Evolutionary conservation across 2,797 vertebrate genomes (phyloP).

Genomic region (Champsocephalus gunnari): DNA sequence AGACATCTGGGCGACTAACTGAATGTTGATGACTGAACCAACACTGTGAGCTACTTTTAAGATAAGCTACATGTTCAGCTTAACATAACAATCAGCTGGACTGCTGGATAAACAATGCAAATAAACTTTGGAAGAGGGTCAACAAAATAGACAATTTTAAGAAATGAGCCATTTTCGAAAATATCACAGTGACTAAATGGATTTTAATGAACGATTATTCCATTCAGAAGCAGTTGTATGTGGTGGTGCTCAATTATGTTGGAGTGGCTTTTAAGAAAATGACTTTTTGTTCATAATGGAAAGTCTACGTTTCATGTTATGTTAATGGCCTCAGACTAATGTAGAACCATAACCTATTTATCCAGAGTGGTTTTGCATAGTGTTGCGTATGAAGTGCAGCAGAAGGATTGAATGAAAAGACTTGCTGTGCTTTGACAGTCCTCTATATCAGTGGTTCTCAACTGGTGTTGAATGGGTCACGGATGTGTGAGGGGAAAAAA

Average conservation of each 20-base stretch:
- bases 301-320: conserved; percentile 55
- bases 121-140: conserved; percentile 56
- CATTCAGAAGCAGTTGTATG: conserved; percentile 38
- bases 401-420: conserved; percentile 26
- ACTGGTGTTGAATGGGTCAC: too few relatives aligned
- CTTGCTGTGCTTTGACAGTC: conserved; percentile 8
- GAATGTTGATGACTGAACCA: conserved; percentile 36
- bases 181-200: conserved; percentile 42
- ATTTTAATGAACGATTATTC: conserved; percentile 46
- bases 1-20: conserved; percentile 26
- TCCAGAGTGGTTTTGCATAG: conserved; percentile 43
- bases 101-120: conserved; percentile 24
- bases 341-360: conserved; percentile 55
- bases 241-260: conserved; percentile 30
- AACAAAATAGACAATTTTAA: conserved; percentile 36
- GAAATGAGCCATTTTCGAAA: conserved; percentile 40
- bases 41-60: conserved; percentile 9
- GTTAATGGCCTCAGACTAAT: conserved; percentile 51
- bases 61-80: conserved; percentile 18
- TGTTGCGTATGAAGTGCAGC: conserved; percentile 23
- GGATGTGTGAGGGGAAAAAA: too few relatives aligned
- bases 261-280: conserved; percentile 56
- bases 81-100: conserved; percentile 8
- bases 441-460: too few relatives aligned
- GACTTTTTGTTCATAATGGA: conserved; percentile 18